Conservation (phyloP, 1,140 invertebrate genomes). For the Polyergus mexicanus region DNA sequence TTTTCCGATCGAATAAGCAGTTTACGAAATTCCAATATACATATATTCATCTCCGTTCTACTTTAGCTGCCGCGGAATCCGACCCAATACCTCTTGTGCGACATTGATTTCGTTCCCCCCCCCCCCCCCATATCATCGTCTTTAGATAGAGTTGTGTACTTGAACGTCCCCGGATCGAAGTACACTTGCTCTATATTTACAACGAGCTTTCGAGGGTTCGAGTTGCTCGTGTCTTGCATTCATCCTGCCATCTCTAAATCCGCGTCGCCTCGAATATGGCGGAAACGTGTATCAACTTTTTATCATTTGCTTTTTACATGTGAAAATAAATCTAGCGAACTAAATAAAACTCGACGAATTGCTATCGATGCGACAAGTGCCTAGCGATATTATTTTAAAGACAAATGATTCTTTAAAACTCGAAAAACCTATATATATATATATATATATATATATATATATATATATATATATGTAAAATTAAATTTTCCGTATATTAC, state of each 20-base stretch:
- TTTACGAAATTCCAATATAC: background rate
- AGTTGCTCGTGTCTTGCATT: constrained; percentile 56
- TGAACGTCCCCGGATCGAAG: constrained; percentile 43
- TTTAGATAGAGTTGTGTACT: constrained; percentile 58
- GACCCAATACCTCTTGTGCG: background rate
- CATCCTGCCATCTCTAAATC: constrained; percentile 23
- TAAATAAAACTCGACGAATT: constrained; percentile 4
- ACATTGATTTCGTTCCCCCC: constrained; percentile 69
- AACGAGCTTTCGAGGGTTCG: constrained; percentile 48
- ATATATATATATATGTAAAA: background rate
- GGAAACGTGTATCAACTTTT: constrained; percentile 21
- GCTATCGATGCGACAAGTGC: constrained; percentile 6
- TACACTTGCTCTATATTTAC: constrained; percentile 70
- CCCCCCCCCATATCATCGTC: constrained; percentile 46
- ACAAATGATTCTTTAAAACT: background rate
- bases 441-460: background rate
- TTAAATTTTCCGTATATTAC: too few species aligned
- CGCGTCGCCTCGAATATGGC: constrained; percentile 28
- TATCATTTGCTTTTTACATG: constrained; percentile 9
- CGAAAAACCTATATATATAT: background rate
- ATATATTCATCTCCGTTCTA: constrained; percentile 5
- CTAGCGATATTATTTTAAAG: background rate
- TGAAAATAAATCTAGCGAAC: constrained; percentile 35
- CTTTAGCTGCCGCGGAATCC: constrained; percentile 20
- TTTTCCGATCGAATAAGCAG: background rate